Percentiles rank a stretch among this genome's conserved stretches.
Evolutionary conservation across 1,140 invertebrate species (phyloP).

Genomic region (Drosophila lowei): DNA sequence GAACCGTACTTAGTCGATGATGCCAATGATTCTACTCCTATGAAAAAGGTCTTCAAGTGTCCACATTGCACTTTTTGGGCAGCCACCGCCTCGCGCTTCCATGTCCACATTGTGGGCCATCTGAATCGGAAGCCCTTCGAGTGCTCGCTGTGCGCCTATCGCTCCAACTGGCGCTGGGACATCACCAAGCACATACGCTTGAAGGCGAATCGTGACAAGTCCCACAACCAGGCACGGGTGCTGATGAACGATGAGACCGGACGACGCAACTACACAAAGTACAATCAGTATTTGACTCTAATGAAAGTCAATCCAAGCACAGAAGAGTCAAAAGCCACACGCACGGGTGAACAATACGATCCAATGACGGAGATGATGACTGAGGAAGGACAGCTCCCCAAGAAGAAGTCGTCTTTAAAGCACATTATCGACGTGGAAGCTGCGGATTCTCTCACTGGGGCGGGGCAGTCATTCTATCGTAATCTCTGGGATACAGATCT

Average conservation of each 20-base stretch:
- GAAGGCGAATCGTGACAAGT: conserved; percentile 91
- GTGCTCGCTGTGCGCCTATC: conserved; percentile 95
- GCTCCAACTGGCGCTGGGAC: conserved; percentile 97
- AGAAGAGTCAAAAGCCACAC: conserved; percentile 69
- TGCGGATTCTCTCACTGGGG: too few relatives aligned
- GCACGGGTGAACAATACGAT: conserved; percentile 51
- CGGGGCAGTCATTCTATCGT: too few relatives aligned
- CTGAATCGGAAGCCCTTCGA: conserved; percentile 96
- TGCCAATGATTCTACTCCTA: conserved; percentile 74
- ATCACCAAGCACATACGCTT: conserved; percentile 97
- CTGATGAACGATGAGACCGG: conserved; percentile 96
- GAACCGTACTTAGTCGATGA: conserved; percentile 73
- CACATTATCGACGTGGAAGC: too few relatives aligned
- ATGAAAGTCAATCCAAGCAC: conserved; percentile 84
- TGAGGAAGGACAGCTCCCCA: neutral
- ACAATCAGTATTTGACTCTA: conserved; percentile 92
- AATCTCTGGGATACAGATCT: too few relatives aligned
- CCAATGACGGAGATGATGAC: conserved; percentile 33
- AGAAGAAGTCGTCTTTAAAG: neutral
- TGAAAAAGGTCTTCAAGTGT: conserved; percentile 92
- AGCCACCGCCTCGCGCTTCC: conserved; percentile 93
- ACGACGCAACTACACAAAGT: conserved; percentile 94
- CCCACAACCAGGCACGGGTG: conserved; percentile 90
- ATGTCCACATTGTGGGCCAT: conserved; percentile 96
- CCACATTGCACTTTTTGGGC: conserved; percentile 96